Evolutionary conservation across 1,140 invertebrate genomes (phyloP).

Genomic region (Leptinotarsa defecta): DNA sequence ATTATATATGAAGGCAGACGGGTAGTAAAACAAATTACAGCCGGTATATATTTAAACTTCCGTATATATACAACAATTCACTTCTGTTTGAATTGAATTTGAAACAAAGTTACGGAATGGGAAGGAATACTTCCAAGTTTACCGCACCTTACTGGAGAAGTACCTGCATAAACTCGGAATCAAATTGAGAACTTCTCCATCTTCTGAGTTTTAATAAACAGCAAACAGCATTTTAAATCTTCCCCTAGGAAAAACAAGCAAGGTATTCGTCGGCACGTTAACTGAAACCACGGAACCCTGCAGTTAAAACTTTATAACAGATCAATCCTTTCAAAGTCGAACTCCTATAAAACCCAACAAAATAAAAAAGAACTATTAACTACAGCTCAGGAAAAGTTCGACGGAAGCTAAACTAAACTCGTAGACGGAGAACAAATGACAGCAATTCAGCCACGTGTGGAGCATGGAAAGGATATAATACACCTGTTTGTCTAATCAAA

Average conservation of each 20-base stretch:
- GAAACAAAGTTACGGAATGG: neutral
- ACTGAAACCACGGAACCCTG: slow-evolving; percentile 18
- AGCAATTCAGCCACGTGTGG: slow-evolving; percentile 34
- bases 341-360: slow-evolving; percentile 41
- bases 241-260: neutral
- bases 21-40: too few relatives aligned
- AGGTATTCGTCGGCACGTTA: slow-evolving; percentile 2
- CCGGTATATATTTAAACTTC: too few relatives aligned
- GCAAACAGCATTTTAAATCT: slow-evolving; percentile 8
- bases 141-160: neutral
- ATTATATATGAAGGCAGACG: too few relatives aligned
- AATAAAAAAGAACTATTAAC: slow-evolving; percentile 44
- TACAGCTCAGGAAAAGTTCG: slow-evolving; percentile 41
- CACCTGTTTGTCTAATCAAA: neutral
- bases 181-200: slow-evolving; percentile 5
- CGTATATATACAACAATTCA: too few relatives aligned
- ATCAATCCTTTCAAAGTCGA: slow-evolving; percentile 37
- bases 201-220: slow-evolving; percentile 7
- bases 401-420: slow-evolving; percentile 34
- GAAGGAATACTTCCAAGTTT: neutral
- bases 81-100: neutral
- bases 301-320: slow-evolving; percentile 42
- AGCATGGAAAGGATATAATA: slow-evolving; percentile 29
- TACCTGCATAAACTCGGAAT: slow-evolving; percentile 6
- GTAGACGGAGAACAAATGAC: slow-evolving; percentile 34